These are phyloP conservation scores for Drosophila anceps DNA, from an alignment of 2,888 invertebrate genomes.

Conservation along the genomic window DNA sequence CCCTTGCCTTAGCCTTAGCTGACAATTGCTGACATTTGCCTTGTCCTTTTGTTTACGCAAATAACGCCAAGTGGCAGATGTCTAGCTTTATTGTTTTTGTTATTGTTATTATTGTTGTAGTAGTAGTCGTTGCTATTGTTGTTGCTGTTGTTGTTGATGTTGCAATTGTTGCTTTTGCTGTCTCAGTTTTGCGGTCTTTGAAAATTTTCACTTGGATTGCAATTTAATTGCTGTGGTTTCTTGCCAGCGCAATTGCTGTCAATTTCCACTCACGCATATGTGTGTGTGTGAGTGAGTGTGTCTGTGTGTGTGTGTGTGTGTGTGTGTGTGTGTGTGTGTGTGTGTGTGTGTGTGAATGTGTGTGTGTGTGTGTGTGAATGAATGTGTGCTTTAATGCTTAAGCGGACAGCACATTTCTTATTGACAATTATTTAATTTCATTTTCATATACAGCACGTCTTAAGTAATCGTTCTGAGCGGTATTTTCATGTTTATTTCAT, in stretches of 20 bases:
- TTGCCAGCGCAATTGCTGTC: conserved; percentile 7
- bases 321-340: neutral
- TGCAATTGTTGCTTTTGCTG: conserved; percentile 21
- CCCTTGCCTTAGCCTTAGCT: neutral
- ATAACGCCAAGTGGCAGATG: conserved; percentile 62
- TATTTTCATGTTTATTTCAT: neutral
- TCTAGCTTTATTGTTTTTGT: conserved; percentile 39
- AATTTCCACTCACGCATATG: neutral
- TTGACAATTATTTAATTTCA: neutral
- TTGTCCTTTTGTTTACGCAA: conserved; percentile 61
- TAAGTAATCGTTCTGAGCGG: neutral
- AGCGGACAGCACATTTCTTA: neutral
- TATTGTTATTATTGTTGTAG: conserved; percentile 10
- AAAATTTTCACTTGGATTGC: conserved; percentile 43
- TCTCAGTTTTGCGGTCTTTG: conserved; percentile 52
- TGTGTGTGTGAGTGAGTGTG: neutral
- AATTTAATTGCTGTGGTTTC: conserved; percentile 48
- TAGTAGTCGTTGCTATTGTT: neutral
- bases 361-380: neutral
- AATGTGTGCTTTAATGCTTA: neutral
- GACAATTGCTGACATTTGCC: conserved; percentile 56
- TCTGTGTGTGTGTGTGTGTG: neutral
- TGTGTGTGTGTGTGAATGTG: no score
- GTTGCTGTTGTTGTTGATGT: conserved; percentile 14
- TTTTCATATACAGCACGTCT: neutral